Evolutionary conservation across 2,888 invertebrate species (phyloP).

Genomic region (Bimastos eiseni): DNA sequence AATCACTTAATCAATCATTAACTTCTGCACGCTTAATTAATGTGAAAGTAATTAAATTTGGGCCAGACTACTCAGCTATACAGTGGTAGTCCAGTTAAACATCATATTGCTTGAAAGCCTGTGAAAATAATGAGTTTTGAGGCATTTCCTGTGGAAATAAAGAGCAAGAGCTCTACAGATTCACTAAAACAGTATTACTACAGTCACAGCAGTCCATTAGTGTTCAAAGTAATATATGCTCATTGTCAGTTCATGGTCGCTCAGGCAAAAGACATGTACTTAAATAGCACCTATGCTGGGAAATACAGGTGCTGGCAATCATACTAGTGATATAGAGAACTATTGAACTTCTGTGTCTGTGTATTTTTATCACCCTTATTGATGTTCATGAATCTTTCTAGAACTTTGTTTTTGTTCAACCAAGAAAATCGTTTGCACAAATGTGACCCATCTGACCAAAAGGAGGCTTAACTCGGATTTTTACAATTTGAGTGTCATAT

Average conservation of each 20-base stretch:
- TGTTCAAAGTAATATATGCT: no score
- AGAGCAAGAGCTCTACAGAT: neutral
- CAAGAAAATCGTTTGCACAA: neutral
- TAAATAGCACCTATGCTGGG: neutral
- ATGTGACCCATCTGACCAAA: neutral
- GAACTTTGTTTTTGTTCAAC: neutral
- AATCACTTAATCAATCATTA: no score
- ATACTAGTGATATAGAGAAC: neutral
- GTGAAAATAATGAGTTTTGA: neutral
- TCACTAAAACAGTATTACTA: no score
- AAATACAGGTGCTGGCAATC: neutral
- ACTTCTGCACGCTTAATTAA: no score
- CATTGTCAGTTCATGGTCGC: neutral
- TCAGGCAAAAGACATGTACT: neutral
- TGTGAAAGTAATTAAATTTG: neutral
- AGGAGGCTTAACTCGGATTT: no score
- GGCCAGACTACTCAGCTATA: neutral
- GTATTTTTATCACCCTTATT: neutral
- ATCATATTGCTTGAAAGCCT: neutral
- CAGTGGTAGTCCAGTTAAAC: neutral
- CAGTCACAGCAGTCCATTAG: no score
- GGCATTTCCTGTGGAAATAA: neutral
- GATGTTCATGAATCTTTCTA: neutral
- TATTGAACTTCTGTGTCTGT: neutral
- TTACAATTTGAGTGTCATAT: no score